Conservation (phyloP, 2,113 vertebrate genomes). For the Perca flavescens region DNA sequence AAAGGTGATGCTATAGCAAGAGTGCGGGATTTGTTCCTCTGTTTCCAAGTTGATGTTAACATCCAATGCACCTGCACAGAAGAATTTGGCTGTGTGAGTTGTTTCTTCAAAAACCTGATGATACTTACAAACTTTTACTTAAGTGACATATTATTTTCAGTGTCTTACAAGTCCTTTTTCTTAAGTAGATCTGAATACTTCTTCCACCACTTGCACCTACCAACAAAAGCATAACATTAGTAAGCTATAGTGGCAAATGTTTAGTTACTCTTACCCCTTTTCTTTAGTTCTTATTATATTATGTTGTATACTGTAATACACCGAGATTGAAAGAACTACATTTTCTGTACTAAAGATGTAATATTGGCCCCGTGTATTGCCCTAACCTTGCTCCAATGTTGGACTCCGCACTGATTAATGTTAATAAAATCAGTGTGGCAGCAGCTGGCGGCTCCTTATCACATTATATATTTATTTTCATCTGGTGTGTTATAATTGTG, state of each 20-base stretch:
- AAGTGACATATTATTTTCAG: no score
- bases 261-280: background rate
- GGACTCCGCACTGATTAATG: background rate
- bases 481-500: constrained; percentile 31
- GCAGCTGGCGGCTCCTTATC: constrained; percentile 61
- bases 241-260: background rate
- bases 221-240: background rate
- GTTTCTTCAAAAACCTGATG: no score
- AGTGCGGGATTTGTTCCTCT: no score
- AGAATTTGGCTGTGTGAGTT: no score
- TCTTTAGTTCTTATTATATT: background rate
- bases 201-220: no score
- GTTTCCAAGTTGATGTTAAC: no score
- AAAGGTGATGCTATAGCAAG: no score
- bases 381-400: constrained; percentile 8
- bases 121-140: no score
- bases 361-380: background rate
- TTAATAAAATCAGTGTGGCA: constrained; percentile 36
- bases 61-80: no score
- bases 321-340: background rate
- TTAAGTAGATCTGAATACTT: no score
- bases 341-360: background rate
- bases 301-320: background rate
- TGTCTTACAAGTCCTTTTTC: no score
- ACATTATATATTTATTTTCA: constrained; percentile 26